Conservation (phyloP, 2,113 vertebrate genomes). For the Petromus typicus region DNA sequence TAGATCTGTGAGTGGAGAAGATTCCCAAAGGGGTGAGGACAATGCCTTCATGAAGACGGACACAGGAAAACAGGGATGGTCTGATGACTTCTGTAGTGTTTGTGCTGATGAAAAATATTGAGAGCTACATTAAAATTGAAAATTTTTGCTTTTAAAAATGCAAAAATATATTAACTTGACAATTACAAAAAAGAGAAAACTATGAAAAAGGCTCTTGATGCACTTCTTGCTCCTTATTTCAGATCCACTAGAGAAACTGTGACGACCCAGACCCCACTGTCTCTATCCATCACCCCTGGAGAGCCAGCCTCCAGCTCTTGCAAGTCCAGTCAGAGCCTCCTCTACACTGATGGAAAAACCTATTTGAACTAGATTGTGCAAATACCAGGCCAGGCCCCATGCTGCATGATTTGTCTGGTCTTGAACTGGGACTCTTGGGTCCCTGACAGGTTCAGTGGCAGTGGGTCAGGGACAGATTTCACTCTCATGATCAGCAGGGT, state of each 20-base stretch:
- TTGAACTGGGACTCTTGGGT: fast-evolving
- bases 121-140: background rate
- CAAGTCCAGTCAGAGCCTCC: background rate
- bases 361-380: background rate
- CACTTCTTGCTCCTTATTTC: no score
- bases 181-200: background rate
- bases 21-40: background rate
- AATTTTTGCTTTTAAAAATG: background rate
- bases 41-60: background rate
- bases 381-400: background rate
- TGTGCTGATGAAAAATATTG: background rate
- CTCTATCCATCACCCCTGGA: no score
- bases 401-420: fast-evolving
- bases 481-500: background rate
- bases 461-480: background rate
- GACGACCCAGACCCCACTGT: no score
- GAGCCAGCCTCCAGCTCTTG: no score
- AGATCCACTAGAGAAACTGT: no score
- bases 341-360: background rate
- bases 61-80: background rate
- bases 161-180: background rate
- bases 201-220: background rate
- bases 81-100: background rate
- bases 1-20: background rate
- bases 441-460: background rate